Evolutionary conservation across 2,113 vertebrate species (phyloP), one percentile per base, ranked within the genome.

Genomic region (Salvelinus alpinus): DNA sequence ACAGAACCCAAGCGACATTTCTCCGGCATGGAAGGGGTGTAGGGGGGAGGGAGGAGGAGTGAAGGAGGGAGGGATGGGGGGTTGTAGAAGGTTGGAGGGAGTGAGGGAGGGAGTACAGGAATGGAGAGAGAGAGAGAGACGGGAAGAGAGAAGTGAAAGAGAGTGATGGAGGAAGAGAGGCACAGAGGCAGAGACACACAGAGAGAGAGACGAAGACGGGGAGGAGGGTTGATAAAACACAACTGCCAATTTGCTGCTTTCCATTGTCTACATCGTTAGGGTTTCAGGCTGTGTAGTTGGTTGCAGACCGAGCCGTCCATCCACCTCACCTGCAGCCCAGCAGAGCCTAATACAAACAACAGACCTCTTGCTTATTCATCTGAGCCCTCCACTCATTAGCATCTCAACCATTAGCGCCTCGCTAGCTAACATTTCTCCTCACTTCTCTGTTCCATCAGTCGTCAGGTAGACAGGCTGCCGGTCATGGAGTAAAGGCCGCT

Each of bases 311-410:
- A 16, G 13, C 29, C 24, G 44, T 70, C 60, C 31, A 54, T 65
- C 62, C 54, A 16, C 59, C 60, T 70, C 47, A 78, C 75, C 64
- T 72, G 72, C 70, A 44, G 59, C 71, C 59, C 74, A 29, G 6
- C 22, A n/a, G 60, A 22, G 27, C 66, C 2, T 13, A 1, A 70
- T 3, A 68, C 72, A 80, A 78, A 78, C 72, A 74, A 79, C 18
- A 66, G 5, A 70, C 34, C 9, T 66, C 82, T 85, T 83, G 85
- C 86, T 88, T 87, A 86, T 90, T 88, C 84, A 74, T 34, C 22
- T 24, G 54, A 57, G 86, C 82, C 86, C 65, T 12, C 78, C 84
- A 77, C 87, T 91, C 88, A 92, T 92, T 92, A 89, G 89, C 83
- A 87, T 91, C 84, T 73, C 82, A 77, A 54, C 85, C 81, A 88